Percentiles rank a stretch among this genome's conserved stretches.
Evolutionary conservation across 2,888 invertebrate genomes (phyloP).

Genomic region (Ceratothoa steindachneri): DNA sequence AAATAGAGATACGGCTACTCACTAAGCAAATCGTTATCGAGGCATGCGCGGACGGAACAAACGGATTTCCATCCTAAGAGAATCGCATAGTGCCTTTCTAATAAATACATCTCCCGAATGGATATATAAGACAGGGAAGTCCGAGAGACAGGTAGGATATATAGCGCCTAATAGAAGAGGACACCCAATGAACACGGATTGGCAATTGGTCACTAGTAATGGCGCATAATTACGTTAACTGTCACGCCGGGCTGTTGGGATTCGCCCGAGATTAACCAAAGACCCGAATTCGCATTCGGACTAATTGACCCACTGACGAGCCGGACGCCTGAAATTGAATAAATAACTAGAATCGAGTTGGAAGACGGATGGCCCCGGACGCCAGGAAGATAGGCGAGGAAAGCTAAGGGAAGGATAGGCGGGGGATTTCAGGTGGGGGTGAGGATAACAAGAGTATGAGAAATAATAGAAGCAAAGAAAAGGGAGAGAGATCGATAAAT

Average conservation of each 20-base stretch:
- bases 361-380: not conserved
- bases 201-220: slow-evolving; percentile 11
- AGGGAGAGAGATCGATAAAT: too few relatives aligned
- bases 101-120: not conserved
- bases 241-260: slow-evolving; percentile 12
- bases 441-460: too few relatives aligned
- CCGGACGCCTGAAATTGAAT: not conserved
- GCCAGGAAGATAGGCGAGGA: not conserved
- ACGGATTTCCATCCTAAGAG: not conserved
- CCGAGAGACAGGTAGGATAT: slow-evolving; percentile 8
- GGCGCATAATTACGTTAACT: slow-evolving; percentile 10
- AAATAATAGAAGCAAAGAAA: too few relatives aligned
- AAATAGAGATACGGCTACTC: too few relatives aligned
- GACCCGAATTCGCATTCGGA: not conserved
- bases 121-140: slow-evolving; percentile 9
- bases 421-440: too few relatives aligned
- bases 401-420: not conserved
- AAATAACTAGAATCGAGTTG: slow-evolving; percentile 1
- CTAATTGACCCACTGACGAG: not conserved
- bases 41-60: too few relatives aligned
- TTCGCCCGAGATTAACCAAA: slow-evolving; percentile 5
- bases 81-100: not conserved
- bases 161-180: slow-evolving; percentile 9
- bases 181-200: slow-evolving; percentile 10
- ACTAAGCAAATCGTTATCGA: too few relatives aligned